These are phyloP conservation scores for Peucedramus taeniatus DNA, from an alignment of 2,113 vertebrate species.

Conservation along the genomic window DNA sequence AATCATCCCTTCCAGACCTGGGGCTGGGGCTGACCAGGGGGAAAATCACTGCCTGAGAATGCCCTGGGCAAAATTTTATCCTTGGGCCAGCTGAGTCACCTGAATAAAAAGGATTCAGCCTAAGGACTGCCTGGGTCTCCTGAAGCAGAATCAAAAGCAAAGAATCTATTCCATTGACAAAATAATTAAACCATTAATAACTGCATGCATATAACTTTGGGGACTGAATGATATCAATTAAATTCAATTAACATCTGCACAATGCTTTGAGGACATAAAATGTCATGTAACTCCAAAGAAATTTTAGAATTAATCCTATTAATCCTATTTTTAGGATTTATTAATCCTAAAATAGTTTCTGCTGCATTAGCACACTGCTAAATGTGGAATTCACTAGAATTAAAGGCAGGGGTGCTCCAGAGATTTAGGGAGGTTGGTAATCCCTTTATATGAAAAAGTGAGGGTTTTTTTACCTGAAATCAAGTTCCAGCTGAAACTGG, in stretches of 20 bases:
- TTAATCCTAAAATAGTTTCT: neutral
- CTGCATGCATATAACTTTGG: neutral
- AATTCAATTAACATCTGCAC: conserved; percentile 34
- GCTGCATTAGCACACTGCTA: neutral
- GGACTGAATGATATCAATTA: conserved; percentile 21
- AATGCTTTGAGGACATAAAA: neutral
- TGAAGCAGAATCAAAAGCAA: neutral
- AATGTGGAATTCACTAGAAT: neutral
- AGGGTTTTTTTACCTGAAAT: neutral
- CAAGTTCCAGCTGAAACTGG: neutral
- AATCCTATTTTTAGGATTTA: conserved; percentile 46
- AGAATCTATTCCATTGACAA: neutral
- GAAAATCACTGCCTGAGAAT: neutral
- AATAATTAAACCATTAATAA: conserved; percentile 34
- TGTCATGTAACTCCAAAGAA: neutral
- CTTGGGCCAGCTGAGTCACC: neutral
- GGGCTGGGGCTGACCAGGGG: neutral
- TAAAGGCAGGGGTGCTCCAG: neutral
- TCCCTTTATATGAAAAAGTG: neutral
- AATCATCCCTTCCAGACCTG: neutral
- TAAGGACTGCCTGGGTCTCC: neutral
- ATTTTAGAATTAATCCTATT: conserved; percentile 11
- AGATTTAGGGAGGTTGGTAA: neutral
- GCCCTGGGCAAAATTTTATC: neutral
- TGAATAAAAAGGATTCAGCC: neutral